phyloP scores from a whole-genome alignment of 2,888 invertebrate genomes.

The Eilema sororculum region DNA sequence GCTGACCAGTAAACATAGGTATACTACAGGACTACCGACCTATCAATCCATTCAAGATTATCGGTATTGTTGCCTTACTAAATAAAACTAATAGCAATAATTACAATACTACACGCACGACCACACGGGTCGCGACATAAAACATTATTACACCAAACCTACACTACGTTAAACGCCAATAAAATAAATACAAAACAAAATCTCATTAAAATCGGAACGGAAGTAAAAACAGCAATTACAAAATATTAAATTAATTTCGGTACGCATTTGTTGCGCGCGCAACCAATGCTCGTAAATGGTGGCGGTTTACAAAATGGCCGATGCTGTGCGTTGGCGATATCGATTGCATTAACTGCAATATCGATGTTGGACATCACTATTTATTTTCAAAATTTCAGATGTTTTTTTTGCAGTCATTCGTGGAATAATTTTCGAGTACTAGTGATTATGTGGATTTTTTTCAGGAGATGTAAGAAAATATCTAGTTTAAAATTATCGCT shows the following conservation, averaged over 20 bases:
- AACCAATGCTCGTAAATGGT: conserved; percentile 63
- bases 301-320: conserved; percentile 50
- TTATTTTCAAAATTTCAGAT: conserved; percentile 18
- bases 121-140: conserved; percentile 48
- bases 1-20: too few species aligned
- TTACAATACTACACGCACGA: conserved; percentile 24
- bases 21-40: too few species aligned
- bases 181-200: conserved; percentile 64
- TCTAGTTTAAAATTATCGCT: too few species aligned
- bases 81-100: conserved; percentile 19
- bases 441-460: too few species aligned
- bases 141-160: conserved; percentile 47
- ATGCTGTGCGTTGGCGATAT: conserved; percentile 48
- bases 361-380: conserved; percentile 26
- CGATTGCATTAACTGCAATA: conserved; percentile 45
- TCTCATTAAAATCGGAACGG: conserved; percentile 67
- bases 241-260: conserved; percentile 74
- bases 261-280: conserved; percentile 57
- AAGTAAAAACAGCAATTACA: conserved; percentile 73
- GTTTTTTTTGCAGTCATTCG: not conserved
- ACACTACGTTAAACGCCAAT: conserved; percentile 53
- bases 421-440: too few species aligned
- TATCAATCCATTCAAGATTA: not conserved
- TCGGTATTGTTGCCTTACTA: not conserved
- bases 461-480: too few species aligned